These are phyloP conservation scores for Pissodes strobi DNA, from an alignment of 1,140 invertebrate genomes.

Conservation along the genomic window DNA sequence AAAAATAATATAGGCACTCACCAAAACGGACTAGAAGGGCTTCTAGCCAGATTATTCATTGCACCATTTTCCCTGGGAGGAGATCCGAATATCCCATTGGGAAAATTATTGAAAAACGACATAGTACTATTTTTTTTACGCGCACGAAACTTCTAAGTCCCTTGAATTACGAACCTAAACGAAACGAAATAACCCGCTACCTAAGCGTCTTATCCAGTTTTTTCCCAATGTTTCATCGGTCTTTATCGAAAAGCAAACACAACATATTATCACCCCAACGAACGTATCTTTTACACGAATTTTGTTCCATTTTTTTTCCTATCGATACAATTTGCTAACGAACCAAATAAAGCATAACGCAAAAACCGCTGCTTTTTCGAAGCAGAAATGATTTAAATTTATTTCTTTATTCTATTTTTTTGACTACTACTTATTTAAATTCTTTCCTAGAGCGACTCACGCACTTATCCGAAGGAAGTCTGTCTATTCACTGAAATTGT, in stretches of 20 bases:
- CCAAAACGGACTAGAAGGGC: conserved; percentile 27
- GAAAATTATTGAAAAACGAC: conserved; percentile 21
- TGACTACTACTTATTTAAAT: too few relatives aligned
- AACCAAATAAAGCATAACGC: too few relatives aligned
- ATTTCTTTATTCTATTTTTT: too few relatives aligned
- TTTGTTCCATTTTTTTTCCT: neutral
- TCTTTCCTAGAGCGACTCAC: too few relatives aligned
- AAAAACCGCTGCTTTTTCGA: too few relatives aligned
- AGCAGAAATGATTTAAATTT: too few relatives aligned
- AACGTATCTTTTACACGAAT: neutral
- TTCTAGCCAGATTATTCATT: conserved; percentile 14
- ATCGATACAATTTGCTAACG: too few relatives aligned
- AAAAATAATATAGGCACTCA: too few relatives aligned
- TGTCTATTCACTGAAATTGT: too few relatives aligned
- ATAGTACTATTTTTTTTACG: neutral
- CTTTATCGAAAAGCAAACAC: conserved; percentile 23
- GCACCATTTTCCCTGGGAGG: conserved; percentile 7
- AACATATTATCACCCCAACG: conserved; percentile 8
- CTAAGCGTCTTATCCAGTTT: neutral
- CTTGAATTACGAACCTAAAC: neutral
- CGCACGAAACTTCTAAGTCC: too few relatives aligned
- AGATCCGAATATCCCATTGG: conserved; percentile 8
- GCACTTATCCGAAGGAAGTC: too few relatives aligned
- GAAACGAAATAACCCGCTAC: conserved; percentile 3
- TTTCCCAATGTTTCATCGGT: conserved; percentile 2